Base-by-base conservation (phyloP, 2,797 vertebrate species). In the Notoglanidium macrostoma region DNA sequence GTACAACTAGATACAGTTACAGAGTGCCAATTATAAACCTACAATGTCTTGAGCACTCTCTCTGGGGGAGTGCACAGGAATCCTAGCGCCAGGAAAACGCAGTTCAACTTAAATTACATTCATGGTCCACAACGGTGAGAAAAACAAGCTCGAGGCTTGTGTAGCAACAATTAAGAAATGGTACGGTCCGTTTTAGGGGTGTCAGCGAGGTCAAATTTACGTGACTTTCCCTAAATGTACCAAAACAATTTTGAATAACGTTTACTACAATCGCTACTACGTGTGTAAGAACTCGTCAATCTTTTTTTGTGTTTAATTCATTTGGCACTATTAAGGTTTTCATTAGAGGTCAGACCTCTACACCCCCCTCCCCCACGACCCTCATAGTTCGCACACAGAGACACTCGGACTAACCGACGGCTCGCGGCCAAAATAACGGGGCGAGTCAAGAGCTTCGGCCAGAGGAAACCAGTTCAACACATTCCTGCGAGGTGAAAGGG, bases 361-460 rank as follows among this genome's bases (percentile, higher is more conserved):
- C 14, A 3, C 21, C 46, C 46, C 49, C 0, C 57, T 1, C 12
- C 51, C 23, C 14, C 40, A 0, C 2, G 15, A 29, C 61, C 15
- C 59, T 32, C 5, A 83, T 51, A 32, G 80, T 49, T 49, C 40
- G 2, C 26, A 21, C 80, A 15, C 12, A 61, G 19, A 14, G 19
- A 65, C 57, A 61, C 59, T 26, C 77, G 57, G 19, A 61, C 19
- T 61, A 55, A 61, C 19, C 44, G 21, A 78, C 55, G 57, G 55
- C 55, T 44, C 40, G 57, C 2, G 29, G 79, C 35, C 57, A 63
- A 63, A 46, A 81, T 81, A 81, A 81, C 79, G 79, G 79, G 7
- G 11, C 78, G 78, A 80, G 78, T 59, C 77, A 2, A 15, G 10
- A 32, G 44, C 26, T 14, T 23, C 8, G 46, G 12, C 5, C 46